These are phyloP conservation scores for Plutella xylostella DNA, from an alignment of 2,888 invertebrate species.

Conservation along the genomic window DNA sequence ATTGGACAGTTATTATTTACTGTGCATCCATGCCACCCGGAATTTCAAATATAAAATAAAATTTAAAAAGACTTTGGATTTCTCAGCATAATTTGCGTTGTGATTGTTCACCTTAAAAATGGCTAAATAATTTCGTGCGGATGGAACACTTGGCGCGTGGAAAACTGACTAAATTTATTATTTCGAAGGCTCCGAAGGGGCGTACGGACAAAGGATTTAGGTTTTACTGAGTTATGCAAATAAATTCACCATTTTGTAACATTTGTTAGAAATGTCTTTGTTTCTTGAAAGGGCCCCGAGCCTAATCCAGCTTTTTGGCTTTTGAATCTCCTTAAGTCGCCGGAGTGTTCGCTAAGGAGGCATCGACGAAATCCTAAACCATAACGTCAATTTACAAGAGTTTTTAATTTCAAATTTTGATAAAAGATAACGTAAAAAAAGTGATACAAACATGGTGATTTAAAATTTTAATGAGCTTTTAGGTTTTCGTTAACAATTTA, in stretches of 20 bases:
- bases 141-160: constrained; percentile 54
- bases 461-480: not conserved
- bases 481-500: not conserved
- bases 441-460: not conserved
- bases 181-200: constrained; percentile 52
- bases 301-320: constrained; percentile 50
- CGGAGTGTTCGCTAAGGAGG: constrained; percentile 23
- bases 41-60: too few relatives aligned
- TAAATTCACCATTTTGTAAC: constrained; percentile 69
- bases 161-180: constrained; percentile 65
- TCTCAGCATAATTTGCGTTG: too few relatives aligned
- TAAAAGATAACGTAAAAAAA: not conserved
- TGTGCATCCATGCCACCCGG: too few relatives aligned
- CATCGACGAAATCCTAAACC: not conserved
- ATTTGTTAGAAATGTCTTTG: constrained; percentile 67
- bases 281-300: constrained; percentile 57
- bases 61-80: too few relatives aligned
- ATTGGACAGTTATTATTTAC: too few relatives aligned
- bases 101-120: too few relatives aligned
- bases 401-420: too few relatives aligned
- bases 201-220: constrained; percentile 64
- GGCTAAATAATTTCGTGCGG: constrained; percentile 57
- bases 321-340: constrained; percentile 43
- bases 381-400: not conserved
- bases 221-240: constrained; percentile 66